Evolutionary conservation across 2,888 invertebrate genomes (phyloP), one percentile per base, ranked within the genome.

Genomic region (Eilema sororculum): DNA sequence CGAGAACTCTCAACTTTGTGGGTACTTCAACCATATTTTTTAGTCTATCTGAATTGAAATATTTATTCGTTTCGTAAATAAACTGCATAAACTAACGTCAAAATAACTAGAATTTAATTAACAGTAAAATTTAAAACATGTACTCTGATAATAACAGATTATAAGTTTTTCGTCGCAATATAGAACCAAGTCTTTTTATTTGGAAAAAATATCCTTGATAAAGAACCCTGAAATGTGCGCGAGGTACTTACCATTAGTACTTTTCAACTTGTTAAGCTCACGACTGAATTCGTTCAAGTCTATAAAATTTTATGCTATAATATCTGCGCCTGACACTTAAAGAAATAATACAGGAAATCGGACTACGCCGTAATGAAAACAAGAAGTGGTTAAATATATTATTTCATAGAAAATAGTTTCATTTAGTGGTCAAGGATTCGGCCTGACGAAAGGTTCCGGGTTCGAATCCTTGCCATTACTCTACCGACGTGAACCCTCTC

Each of bases 281-380:
- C 70, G 73, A 74, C 78, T 72, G 76, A 80, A 78, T 81, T 81
- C 77, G 77, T 69, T 73, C 69, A 74, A 78, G 74, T 80, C 75
- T 74, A 83, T 86, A 83, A 86, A 84, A 86, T 82, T 85, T 83
- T 81, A 85, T 83, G 78, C 72, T 73, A 57, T 77, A 74, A 78
- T 82, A 84, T 81, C 82, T 84, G 78, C 78, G 80, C 75, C 75
- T 76, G 71, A 75, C 73, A 74, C 74, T 75, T 78, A 74, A 75
- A 72, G 74, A 74, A 74, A 69, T 76, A 78, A 74, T 72, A 71
- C 33, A 9, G 28, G 59, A 69, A 65, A 72, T 67, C 41, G 65
- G 63, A 79, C 74, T 59, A 69, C 68, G 57, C 65, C 68, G 76
- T 76, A 16, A 72, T 73, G 67, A 70, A 76, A 74, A 76, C 67